Percentiles rank a stretch among this genome's conserved stretches.
Evolutionary conservation across 2,113 vertebrate genomes (phyloP).

Genomic region (Marcusenius ussheri): DNA sequence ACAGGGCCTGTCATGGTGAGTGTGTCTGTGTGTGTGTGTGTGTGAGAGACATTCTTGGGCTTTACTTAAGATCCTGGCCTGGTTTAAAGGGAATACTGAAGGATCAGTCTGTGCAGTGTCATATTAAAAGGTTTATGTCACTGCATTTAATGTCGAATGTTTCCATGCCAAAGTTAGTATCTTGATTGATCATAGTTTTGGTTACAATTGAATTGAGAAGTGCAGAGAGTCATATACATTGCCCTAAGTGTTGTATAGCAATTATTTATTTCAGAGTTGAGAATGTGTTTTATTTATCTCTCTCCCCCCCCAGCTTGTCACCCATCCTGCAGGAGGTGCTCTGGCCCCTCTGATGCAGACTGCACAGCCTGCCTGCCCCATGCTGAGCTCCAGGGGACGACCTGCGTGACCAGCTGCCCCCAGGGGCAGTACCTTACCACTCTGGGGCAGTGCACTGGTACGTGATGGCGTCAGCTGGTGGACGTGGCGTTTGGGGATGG

Average conservation of each 20-base stretch:
- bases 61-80: neutral
- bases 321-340: slow-evolving; percentile 66
- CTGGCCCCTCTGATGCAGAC: slow-evolving; percentile 55
- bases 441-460: slow-evolving; percentile 69
- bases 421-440: slow-evolving; percentile 68
- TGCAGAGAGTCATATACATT: neutral
- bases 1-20: slow-evolving; percentile 51
- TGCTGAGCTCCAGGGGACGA: slow-evolving; percentile 41
- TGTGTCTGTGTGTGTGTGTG: slow-evolving; percentile 10
- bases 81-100: neutral
- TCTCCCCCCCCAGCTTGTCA: slow-evolving; percentile 61
- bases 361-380: slow-evolving; percentile 67
- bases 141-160: neutral
- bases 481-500: neutral
- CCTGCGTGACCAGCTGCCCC: slow-evolving; percentile 62
- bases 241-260: neutral
- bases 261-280: neutral
- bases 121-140: neutral
- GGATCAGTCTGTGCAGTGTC: neutral
- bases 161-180: neutral
- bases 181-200: neutral
- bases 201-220: neutral
- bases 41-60: neutral
- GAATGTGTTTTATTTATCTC: neutral
- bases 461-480: slow-evolving; percentile 39